A percentile compares a stretch with the other conserved stretches of the same genome.
Evolutionary conservation across 92 coral and sea anemone species (phyloP).

Genomic region (Phenganax subtilis): DNA sequence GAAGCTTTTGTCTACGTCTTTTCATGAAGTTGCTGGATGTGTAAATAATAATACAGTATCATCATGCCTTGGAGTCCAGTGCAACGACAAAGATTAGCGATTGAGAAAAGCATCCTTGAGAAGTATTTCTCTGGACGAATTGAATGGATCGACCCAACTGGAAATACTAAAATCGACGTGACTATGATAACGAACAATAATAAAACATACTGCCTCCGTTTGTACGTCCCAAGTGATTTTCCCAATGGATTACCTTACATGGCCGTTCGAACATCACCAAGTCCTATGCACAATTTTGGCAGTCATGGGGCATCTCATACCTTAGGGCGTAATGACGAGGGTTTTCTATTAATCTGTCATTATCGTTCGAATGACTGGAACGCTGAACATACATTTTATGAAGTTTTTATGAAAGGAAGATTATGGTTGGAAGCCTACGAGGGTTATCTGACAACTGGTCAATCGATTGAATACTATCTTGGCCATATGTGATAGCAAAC

Average conservation of each 20-base stretch:
- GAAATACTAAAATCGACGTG: slow-evolving; percentile 62
- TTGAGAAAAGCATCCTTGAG: slow-evolving; percentile 56
- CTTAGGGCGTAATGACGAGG: slow-evolving; percentile 36
- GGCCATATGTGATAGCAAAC: slow-evolving; percentile 23
- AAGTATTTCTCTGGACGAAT: slow-evolving; percentile 51
- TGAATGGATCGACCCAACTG: slow-evolving; percentile 64
- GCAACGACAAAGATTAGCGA: slow-evolving; percentile 55
- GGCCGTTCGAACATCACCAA: slow-evolving; percentile 56
- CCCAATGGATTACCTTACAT: slow-evolving; percentile 69
- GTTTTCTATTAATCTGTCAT: slow-evolving; percentile 43
- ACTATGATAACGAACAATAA: slow-evolving; percentile 59
- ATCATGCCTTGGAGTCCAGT: slow-evolving; percentile 63
- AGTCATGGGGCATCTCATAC: slow-evolving; percentile 33
- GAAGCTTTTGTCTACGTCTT: too few relatives aligned
- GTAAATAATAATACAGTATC: not conserved
- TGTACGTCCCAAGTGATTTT: slow-evolving; percentile 62
- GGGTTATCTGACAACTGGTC: slow-evolving; percentile 41
- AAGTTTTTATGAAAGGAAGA: slow-evolving; percentile 45
- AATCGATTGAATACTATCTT: slow-evolving; percentile 36
- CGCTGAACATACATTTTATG: slow-evolving; percentile 37
- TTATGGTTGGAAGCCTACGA: slow-evolving; percentile 58
- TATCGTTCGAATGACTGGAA: slow-evolving; percentile 32
- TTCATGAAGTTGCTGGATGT: not conserved
- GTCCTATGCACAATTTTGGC: slow-evolving; percentile 39
- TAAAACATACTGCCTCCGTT: slow-evolving; percentile 56